phyloP scores from a whole-genome alignment of 2,113 vertebrate genomes.

The Hemichromis elongatus region DNA sequence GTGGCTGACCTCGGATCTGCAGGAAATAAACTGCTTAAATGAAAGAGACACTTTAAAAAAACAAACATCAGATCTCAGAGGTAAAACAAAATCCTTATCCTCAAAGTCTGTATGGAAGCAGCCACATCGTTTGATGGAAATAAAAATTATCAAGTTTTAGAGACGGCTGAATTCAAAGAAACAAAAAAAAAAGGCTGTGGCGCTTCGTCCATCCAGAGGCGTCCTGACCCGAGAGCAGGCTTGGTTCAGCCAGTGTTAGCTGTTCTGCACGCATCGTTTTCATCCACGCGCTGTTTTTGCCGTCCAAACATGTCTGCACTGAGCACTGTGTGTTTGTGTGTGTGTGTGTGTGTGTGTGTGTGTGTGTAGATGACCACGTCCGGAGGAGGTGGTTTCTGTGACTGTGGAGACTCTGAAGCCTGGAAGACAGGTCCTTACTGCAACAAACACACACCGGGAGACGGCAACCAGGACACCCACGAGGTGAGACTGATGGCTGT shows the following conservation, averaged over 20 bases:
- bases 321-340: background rate
- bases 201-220: too few relatives aligned
- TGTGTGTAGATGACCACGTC: conserved; percentile 93
- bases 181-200: background rate
- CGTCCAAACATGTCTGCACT: background rate
- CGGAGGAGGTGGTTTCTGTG: conserved; percentile 94
- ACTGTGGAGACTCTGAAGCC: conserved; percentile 95
- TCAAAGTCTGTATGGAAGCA: background rate
- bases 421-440: conserved; percentile 96
- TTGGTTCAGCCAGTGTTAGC: background rate
- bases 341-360: background rate
- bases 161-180: background rate
- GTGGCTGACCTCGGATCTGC: background rate
- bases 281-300: background rate
- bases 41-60: background rate
- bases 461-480: conserved; percentile 66
- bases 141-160: background rate
- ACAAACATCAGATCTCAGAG: background rate
- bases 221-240: too few relatives aligned
- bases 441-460: conserved; percentile 81
- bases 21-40: background rate
- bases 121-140: background rate
- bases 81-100: background rate
- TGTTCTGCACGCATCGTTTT: background rate
- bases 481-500: conserved; percentile 49